A percentile compares a stretch with the other conserved stretches of the same genome.
Conservation (phyloP, 2,888 invertebrate species). For the Eupelmus urozonus region DNA sequence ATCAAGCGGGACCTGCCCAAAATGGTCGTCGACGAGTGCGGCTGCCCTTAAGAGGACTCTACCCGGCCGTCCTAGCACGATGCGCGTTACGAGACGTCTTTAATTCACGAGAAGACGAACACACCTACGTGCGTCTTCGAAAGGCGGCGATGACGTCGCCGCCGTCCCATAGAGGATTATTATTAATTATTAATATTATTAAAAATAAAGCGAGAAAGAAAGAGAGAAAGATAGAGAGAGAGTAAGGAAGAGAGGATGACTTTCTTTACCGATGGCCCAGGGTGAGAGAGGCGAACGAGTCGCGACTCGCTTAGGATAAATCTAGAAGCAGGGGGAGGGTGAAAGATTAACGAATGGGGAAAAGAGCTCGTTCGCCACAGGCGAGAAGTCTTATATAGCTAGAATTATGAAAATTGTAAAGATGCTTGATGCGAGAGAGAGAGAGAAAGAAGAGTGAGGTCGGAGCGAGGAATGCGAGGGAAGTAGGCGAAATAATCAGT, state of each 20-base stretch:
- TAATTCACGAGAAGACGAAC: slow-evolving; percentile 15
- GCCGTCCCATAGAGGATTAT: neutral
- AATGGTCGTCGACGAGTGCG: slow-evolving; percentile 97
- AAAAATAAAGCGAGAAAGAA: neutral
- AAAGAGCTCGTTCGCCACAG: slow-evolving; percentile 9
- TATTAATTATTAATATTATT: slow-evolving; percentile 30
- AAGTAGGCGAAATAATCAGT: slow-evolving; percentile 44
- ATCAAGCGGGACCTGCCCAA: slow-evolving; percentile 95
- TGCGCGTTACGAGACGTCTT: too few species aligned
- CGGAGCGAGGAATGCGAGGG: slow-evolving; percentile 3
- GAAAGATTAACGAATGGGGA: neutral
- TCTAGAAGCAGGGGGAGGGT: neutral
- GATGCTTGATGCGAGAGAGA: slow-evolving; percentile 47
- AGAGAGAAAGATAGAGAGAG: neutral
- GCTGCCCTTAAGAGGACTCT: slow-evolving; percentile 85
- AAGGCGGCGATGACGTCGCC: neutral
- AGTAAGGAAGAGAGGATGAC: neutral
- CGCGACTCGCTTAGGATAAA: slow-evolving; percentile 1
- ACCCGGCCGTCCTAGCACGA: neutral
- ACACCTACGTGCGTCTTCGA: neutral
- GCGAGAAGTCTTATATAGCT: slow-evolving; percentile 34
- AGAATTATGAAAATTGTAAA: slow-evolving; percentile 51
- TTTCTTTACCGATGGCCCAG: slow-evolving; percentile 1
- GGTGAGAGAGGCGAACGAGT: neutral
- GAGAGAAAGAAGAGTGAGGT: slow-evolving; percentile 19